Evolutionary conservation across 2,888 invertebrate species (phyloP).

Genomic region (Parnassius apollo): DNA sequence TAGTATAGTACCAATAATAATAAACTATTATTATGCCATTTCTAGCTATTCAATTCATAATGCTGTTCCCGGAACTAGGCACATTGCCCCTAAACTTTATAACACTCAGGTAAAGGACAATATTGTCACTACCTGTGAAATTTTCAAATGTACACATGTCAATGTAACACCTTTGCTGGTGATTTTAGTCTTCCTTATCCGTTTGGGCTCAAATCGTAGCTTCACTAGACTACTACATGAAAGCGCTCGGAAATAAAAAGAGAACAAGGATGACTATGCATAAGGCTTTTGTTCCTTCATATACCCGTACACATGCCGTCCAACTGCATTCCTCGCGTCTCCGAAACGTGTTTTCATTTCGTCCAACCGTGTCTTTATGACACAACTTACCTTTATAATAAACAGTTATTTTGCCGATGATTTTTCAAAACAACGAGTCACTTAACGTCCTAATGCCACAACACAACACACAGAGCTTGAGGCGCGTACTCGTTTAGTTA

Average conservation of each 20-base stretch:
- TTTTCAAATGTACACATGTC: not conserved
- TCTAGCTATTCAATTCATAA: slow-evolving; percentile 39
- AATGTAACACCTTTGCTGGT: not conserved
- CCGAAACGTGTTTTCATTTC: slow-evolving; percentile 73
- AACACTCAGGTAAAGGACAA: slow-evolving; percentile 64
- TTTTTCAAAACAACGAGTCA: slow-evolving; percentile 50
- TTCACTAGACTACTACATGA: slow-evolving; percentile 46
- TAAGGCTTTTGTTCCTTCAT: slow-evolving; percentile 79
- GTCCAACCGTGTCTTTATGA: slow-evolving; percentile 68
- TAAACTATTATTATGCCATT: slow-evolving; percentile 34
- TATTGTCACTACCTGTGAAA: slow-evolving; percentile 26
- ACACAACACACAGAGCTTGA: slow-evolving; percentile 60
- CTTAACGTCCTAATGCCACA: slow-evolving; percentile 51
- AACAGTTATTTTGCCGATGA: slow-evolving; percentile 70
- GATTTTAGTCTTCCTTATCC: not conserved
- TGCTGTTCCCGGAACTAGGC: slow-evolving; percentile 54
- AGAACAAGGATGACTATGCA: slow-evolving; percentile 71
- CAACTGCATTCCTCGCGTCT: slow-evolving; percentile 77
- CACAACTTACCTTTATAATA: slow-evolving; percentile 78
- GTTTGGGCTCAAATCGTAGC: slow-evolving; percentile 30
- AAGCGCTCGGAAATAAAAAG: slow-evolving; percentile 64
- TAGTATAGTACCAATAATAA: not conserved
- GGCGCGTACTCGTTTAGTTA: slow-evolving; percentile 52
- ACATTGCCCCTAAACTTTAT: slow-evolving; percentile 56
- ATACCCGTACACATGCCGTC: slow-evolving; percentile 72